Conservation (phyloP, 2,113 vertebrate genomes). For the Pholis gunnellus region DNA sequence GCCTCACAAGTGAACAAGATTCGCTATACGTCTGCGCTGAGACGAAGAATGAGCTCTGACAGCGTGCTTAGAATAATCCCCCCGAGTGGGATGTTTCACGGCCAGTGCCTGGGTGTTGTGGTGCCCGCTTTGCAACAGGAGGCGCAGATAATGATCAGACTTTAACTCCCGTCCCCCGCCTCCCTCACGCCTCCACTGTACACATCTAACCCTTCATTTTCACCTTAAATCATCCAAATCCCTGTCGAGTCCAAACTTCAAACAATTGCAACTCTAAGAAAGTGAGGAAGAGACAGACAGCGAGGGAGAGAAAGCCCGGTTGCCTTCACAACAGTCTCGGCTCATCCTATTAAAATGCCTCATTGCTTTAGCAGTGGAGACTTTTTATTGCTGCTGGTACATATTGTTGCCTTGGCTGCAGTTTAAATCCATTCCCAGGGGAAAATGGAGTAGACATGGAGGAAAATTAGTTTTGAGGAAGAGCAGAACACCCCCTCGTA, state of each 20-base stretch:
- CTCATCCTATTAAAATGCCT: slow-evolving; percentile 81
- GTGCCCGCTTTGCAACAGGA: slow-evolving; percentile 44
- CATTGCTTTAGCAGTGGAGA: slow-evolving; percentile 76
- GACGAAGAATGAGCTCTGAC: slow-evolving; percentile 42
- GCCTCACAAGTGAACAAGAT: slow-evolving; percentile 21
- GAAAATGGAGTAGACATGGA: slow-evolving; percentile 68
- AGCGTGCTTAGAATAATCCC: slow-evolving; percentile 43
- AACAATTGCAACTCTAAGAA: slow-evolving; percentile 54
- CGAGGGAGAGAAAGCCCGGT: slow-evolving; percentile 39
- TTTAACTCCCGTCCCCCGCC: slow-evolving; percentile 50
- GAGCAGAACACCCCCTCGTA: slow-evolving; percentile 54
- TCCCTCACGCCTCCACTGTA: slow-evolving; percentile 28
- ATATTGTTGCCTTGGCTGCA: slow-evolving; percentile 74
- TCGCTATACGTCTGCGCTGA: slow-evolving; percentile 7
- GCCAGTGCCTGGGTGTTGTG: slow-evolving; percentile 34
- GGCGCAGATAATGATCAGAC: slow-evolving; percentile 67
- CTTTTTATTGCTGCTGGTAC: slow-evolving; percentile 68
- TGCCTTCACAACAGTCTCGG: slow-evolving; percentile 65
- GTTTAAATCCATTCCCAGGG: slow-evolving; percentile 70
- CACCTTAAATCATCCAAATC: slow-evolving; percentile 75
- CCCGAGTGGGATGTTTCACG: slow-evolving; percentile 39
- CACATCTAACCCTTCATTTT: slow-evolving; percentile 64
- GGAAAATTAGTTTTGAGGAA: slow-evolving; percentile 74
- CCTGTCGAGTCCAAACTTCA: slow-evolving; percentile 65
- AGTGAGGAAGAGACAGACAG: slow-evolving; percentile 46